Evolutionary conservation across 2,113 vertebrate genomes (phyloP).

Genomic region (Pelodiscus sinensis): DNA sequence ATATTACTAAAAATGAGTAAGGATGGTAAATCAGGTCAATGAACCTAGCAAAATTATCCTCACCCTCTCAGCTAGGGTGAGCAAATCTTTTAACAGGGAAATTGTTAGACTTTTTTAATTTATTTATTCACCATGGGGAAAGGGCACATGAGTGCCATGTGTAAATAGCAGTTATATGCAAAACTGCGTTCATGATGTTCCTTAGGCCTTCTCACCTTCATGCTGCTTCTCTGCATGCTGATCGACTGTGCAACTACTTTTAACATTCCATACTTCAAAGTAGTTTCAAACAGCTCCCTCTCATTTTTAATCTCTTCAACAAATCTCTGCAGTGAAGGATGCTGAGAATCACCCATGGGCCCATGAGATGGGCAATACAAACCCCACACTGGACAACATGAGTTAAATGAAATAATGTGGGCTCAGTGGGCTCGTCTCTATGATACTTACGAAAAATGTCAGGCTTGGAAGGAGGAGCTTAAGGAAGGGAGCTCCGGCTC

Average conservation of each 20-base stretch:
- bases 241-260: not conserved
- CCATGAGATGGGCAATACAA: not conserved
- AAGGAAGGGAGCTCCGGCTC: no score
- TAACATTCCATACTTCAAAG: not conserved
- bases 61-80: no score
- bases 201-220: not conserved
- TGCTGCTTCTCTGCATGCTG: not conserved
- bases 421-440: not conserved
- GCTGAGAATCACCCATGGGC: not conserved
- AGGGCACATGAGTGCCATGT: not conserved
- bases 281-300: not conserved
- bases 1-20: not conserved
- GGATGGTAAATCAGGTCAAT: not conserved
- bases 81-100: no score
- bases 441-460: not conserved
- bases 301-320: not conserved
- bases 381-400: not conserved
- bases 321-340: not conserved
- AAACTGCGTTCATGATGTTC: not conserved
- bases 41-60: not conserved
- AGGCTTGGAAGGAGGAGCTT: not conserved
- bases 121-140: not conserved
- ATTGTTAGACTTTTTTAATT: not conserved
- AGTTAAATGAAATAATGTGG: not conserved
- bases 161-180: not conserved